Evolutionary conservation across 2,113 vertebrate genomes (phyloP).

Genomic region (Gavia stellata): DNA sequence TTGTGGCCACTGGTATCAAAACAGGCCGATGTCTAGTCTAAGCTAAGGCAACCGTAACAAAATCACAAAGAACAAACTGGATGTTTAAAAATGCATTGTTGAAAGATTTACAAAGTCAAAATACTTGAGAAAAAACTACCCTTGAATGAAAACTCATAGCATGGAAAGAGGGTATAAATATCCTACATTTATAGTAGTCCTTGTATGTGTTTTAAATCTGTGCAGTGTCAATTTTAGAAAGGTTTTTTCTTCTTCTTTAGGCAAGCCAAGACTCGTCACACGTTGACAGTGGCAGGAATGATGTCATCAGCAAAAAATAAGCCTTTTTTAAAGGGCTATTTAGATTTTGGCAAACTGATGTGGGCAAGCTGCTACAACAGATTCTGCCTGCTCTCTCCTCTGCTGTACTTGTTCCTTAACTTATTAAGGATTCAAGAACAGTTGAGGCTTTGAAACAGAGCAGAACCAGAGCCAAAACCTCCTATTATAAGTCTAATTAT

Average conservation of each 20-base stretch:
- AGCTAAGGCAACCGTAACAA: not conserved
- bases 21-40: not conserved
- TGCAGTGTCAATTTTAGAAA: conserved; percentile 2
- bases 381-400: conserved; percentile 51
- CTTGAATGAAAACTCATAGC: not conserved
- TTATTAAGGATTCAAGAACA: conserved; percentile 67
- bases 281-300: conserved; percentile 56
- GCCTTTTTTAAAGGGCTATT: conserved; percentile 19
- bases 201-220: not conserved
- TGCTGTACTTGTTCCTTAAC: conserved; percentile 55
- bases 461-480: conserved; percentile 33
- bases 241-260: not conserved
- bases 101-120: not conserved
- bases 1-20: not conserved
- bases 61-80: not conserved
- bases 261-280: conserved; percentile 38
- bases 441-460: conserved; percentile 43
- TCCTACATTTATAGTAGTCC: not conserved
- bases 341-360: conserved; percentile 51
- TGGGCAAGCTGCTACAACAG: conserved; percentile 60
- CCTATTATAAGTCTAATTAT: conserved; percentile 60
- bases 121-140: not conserved
- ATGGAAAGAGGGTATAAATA: not conserved
- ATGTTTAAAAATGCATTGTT: not conserved
- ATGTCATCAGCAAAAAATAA: conserved; percentile 61